These are phyloP conservation scores for Bucorvus abyssinicus DNA, from an alignment of 2,797 vertebrate species.

Conservation along the genomic window DNA sequence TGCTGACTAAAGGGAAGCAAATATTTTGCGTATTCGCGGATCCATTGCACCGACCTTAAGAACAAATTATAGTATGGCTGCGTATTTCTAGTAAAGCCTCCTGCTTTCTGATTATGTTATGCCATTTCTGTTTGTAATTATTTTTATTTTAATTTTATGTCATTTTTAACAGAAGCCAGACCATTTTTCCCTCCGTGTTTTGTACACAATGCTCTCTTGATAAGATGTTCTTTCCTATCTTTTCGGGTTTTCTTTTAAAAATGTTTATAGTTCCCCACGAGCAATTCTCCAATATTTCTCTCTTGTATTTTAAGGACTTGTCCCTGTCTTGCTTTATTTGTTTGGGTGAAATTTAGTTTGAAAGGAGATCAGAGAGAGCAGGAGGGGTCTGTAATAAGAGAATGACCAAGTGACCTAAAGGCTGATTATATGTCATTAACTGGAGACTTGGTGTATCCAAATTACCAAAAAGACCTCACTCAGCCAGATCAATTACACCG, in stretches of 20 bases:
- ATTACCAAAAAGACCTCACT: slow-evolving; percentile 95
- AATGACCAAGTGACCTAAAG: slow-evolving; percentile 97
- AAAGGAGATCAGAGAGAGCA: slow-evolving; percentile 90
- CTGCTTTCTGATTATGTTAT: slow-evolving; percentile 72
- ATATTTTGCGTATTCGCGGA: background rate
- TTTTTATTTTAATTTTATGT: slow-evolving; percentile 83
- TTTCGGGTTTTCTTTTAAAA: slow-evolving; percentile 49
- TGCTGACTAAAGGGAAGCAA: background rate
- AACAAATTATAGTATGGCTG: slow-evolving; percentile 16
- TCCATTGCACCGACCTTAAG: slow-evolving; percentile 13
- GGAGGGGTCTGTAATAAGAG: slow-evolving; percentile 88
- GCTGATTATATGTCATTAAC: slow-evolving; percentile 99
- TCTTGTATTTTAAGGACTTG: slow-evolving; percentile 65
- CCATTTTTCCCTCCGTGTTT: slow-evolving; percentile 65
- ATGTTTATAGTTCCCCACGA: slow-evolving; percentile 74
- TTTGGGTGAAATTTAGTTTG: slow-evolving; percentile 88
- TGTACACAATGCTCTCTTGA: slow-evolving; percentile 79
- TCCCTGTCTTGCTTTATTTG: slow-evolving; percentile 88
- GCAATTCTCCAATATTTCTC: slow-evolving; percentile 70
- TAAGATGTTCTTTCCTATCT: slow-evolving; percentile 79
- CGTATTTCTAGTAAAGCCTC: slow-evolving; percentile 61
- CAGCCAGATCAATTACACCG: slow-evolving; percentile 88
- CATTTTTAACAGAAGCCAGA: slow-evolving; percentile 82
- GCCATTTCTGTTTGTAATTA: slow-evolving; percentile 76
- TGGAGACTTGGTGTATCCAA: slow-evolving; percentile 97